Percentiles rank a stretch among this genome's conserved stretches.
Conservation (phyloP, 2,113 vertebrate genomes). For the Oxyura jamaicensis region DNA sequence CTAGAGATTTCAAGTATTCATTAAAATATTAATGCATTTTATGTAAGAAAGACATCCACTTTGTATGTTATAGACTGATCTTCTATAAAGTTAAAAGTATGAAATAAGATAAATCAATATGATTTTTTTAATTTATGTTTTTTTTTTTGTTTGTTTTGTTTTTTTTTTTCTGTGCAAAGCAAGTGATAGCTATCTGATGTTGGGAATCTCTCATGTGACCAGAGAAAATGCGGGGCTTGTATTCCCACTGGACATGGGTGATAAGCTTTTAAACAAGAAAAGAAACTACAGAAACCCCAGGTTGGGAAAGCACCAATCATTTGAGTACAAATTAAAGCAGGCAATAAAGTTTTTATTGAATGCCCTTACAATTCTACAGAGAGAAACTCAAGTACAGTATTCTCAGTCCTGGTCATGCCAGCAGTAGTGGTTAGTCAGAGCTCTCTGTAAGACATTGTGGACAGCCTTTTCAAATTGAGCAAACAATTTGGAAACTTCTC, state of each 20-base stretch:
- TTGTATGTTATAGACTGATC: not conserved
- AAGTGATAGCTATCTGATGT: not conserved
- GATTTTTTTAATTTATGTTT: not conserved
- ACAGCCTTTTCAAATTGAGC: not conserved
- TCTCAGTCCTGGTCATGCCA: not conserved
- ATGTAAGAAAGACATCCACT: rapidly evolving
- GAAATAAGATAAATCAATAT: not conserved
- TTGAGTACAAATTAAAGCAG: not conserved
- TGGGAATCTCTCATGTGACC: not conserved
- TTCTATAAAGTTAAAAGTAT: not conserved
- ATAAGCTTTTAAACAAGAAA: not conserved
- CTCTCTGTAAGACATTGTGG: not conserved
- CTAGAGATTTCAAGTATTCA: not conserved
- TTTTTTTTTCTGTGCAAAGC: not conserved
- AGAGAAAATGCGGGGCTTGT: not conserved
- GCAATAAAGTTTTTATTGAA: not conserved
- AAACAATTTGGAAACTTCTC: not conserved
- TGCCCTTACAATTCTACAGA: not conserved
- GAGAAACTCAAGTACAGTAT: not conserved
- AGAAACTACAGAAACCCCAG: not conserved
- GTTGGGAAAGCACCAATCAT: not conserved
- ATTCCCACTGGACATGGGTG: not conserved
- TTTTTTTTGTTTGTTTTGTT: not conserved
- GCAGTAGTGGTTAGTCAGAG: no score
- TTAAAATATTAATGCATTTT: not conserved